Evolutionary conservation across 2,113 vertebrate species (phyloP).

Genomic region (Cyphomyrus plagiostoma): DNA sequence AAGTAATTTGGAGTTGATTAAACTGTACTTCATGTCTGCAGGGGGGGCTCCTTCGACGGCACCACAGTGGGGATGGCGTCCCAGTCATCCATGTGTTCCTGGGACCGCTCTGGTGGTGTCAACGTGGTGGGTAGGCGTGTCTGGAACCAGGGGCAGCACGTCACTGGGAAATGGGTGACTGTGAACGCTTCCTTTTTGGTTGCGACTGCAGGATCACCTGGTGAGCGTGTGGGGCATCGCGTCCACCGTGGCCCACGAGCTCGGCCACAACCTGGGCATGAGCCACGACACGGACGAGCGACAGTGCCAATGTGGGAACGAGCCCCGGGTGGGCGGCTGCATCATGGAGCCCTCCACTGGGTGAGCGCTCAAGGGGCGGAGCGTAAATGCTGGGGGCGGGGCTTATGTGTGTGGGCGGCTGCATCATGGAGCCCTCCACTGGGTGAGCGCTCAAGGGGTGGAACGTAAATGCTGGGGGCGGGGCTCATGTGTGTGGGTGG

Average conservation of each 20-base stretch:
- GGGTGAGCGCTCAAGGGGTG: constrained; percentile 60
- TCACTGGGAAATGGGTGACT: background rate
- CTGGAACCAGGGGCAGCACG: background rate
- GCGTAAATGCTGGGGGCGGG: background rate
- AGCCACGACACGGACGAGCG: constrained; percentile 65
- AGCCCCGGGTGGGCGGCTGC: constrained; percentile 71
- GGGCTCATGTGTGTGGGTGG: background rate
- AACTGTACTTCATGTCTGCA: constrained; percentile 37
- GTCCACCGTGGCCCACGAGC: constrained; percentile 83
- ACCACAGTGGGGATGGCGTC: constrained; percentile 76
- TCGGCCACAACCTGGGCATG: constrained; percentile 90
- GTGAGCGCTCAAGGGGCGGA: constrained; percentile 51
- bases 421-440: constrained; percentile 80
- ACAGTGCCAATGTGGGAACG: constrained; percentile 65
- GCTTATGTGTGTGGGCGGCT: background rate
- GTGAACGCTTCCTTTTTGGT: background rate
- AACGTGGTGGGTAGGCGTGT: constrained; percentile 71
- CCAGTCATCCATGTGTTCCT: constrained; percentile 82
- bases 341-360: constrained; percentile 85
- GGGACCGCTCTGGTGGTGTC: constrained; percentile 73
- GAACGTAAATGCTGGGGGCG: background rate
- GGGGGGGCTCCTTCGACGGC: constrained; percentile 65
- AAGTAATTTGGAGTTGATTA: background rate
- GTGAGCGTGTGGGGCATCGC: constrained; percentile 75
- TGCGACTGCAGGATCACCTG: constrained; percentile 71